Base-by-base conservation (phyloP, 2,888 invertebrate genomes). In the Cryptus armator region DNA sequence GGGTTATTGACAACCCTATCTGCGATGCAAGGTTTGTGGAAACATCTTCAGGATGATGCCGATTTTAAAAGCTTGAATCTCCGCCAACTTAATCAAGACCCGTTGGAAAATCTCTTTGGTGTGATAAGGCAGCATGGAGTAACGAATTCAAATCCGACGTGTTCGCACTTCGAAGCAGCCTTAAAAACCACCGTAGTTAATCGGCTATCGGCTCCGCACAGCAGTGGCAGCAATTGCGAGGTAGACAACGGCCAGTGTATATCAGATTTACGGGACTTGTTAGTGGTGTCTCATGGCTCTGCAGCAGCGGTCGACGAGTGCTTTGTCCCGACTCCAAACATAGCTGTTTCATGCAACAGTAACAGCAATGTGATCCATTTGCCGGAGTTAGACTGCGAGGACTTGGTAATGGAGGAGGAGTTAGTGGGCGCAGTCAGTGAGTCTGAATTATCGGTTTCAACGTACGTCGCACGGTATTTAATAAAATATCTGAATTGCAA, bases 11-110 rank as follows among this genome's bases (percentile, higher is more conserved):
- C 53, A 4, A 72, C 72, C 1, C 24, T 80, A 12, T 72, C 72
- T 29, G 72, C 80, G 10, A 62, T 80, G 48, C 43, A 72, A 44
- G 72, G 64, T 7, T 56, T 80, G 14, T 80, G 53, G 80, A 19
- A 66, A 10, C 19, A 72, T 51, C n/a, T 80, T 0, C 43, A 24
- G 56, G 4, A 14, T 0, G 56, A 53, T 14, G n/a, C n/a, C n/a
- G 80, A 67, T 1, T 81, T 67, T 16, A 24, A 48, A 14, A 66
- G n/a, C 1, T 51, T 81, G 24, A 72, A 48, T 53, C 48, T 74
- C 1, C 56, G 74, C 1, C 56, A 68, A 1, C 46, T 74, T 0
- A 81, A 74, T 12, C 80, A 81, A 16, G 80, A 81, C 37, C 71
- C 80, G 0, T 16, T 80, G 24, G 72, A 72, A 6, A 80, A 72